Conservation (phyloP, 2,888 invertebrate species). For the Eupithecia dodoneata region DNA sequence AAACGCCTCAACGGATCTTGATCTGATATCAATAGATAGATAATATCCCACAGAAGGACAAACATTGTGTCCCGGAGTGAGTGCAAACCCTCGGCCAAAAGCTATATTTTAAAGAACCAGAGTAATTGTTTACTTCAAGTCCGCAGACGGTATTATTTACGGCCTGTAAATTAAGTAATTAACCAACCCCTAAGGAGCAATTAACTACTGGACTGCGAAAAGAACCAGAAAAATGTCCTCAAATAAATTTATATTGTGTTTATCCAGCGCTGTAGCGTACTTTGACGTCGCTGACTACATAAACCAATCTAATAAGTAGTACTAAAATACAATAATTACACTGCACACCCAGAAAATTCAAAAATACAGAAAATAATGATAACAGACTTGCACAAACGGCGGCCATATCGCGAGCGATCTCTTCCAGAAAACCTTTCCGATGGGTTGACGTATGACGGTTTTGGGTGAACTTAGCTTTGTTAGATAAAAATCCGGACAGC, state of each 20-base stretch:
- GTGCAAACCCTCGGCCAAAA: neutral
- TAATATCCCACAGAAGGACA: neutral
- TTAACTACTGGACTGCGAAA: neutral
- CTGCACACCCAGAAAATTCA: too few relatives aligned
- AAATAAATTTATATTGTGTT: neutral
- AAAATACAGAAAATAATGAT: too few relatives aligned
- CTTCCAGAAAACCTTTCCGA: too few relatives aligned
- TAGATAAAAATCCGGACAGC: neutral
- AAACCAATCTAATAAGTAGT: too few relatives aligned
- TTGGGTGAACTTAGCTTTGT: too few relatives aligned
- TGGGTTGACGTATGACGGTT: too few relatives aligned
- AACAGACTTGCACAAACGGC: too few relatives aligned
- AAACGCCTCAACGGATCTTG: neutral
- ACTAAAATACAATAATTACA: too few relatives aligned
- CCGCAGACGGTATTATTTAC: neutral
- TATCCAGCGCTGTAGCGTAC: too few relatives aligned
- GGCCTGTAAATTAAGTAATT: neutral
- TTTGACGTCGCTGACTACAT: too few relatives aligned
- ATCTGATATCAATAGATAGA: neutral
- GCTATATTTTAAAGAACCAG: neutral
- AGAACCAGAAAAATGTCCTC: neutral
- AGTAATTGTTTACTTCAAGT: neutral
- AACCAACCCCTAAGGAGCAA: neutral
- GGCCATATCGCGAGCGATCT: too few relatives aligned
- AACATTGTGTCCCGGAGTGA: neutral